Evolutionary conservation across 1,140 invertebrate genomes (phyloP), one percentile per base, ranked within the genome.

Genomic region (Anthonomus grandis): DNA sequence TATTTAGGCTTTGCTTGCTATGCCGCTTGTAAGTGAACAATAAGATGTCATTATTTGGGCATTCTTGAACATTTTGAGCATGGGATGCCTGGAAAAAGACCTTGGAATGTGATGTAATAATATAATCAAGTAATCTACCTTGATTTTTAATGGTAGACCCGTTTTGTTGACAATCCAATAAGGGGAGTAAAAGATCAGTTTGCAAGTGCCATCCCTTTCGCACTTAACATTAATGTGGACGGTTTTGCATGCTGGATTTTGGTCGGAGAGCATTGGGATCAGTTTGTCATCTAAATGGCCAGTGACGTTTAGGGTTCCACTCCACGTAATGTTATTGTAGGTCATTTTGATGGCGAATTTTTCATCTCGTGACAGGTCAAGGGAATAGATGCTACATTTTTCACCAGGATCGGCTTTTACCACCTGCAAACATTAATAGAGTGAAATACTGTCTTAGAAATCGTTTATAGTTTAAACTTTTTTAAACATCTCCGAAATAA

Each of bases 131-230:
- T 13, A 39, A 19, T 63, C 76, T 75, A 91, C 89, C 77, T 87
- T 86, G 31, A 91, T 79, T 66, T 89, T 85, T 48, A 95, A 71
- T 13, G 86, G 82, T 57, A 91, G 75, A 17, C 83, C 85, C 4
- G 91, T 92, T 73, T 93, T 93, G 74, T 95, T 95, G 36, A 94
- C 83, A 69, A 95, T 85, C 93, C 93, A 95, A 73, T 93, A 93
- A 2, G 91, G 90, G 10, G 88, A 82, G 69, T 89, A 89, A 31
- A 95, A 74, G 55, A 83, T 81, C 25, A 91, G 69, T 47, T 85
- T 78, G 70, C 81, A 81, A 56, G 79, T 81, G 51, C 77, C 78
- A n/a, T 75, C 75, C 48, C 80, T 76, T 17, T 82, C 80, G 9
- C 87, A 71, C 66, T 84, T 81, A 12, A 89, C 79, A 62, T 82